Evolutionary conservation across 2,888 invertebrate species (phyloP), one percentile per base, ranked within the genome.

Genomic region (Odontothrips loti): DNA sequence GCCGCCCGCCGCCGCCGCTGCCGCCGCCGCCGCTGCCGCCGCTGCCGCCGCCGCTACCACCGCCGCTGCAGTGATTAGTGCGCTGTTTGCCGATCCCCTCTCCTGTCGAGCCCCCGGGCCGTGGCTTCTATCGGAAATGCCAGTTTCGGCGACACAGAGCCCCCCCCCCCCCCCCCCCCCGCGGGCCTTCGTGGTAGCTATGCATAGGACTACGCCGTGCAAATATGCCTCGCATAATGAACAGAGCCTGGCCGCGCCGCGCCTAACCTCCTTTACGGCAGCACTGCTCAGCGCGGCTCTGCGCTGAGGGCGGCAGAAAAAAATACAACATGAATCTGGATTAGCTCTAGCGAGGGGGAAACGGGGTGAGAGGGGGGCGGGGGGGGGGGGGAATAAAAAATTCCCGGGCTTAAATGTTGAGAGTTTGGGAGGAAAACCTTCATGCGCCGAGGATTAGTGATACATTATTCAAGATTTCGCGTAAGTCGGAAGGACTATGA

Each of bases 391-490:
- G 34, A 43, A 43, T 4, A 58, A 58, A 58, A 58, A 58, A 15
- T 58, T 58, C 58, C 34, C 34, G n/a, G n/a, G 58, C 58, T n/a
- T 58, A 68, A 68, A 68, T 11, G 68, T 23, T 11, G 68, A 68
- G 68, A 68, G 68, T 68, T 68, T 68, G 68, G 68, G 68, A 23
- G 68, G 27, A 23, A 51, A 68, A n/a, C 68, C 68, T 23, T 68
- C 23, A 23, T 23, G 34, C 6, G 68, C 68, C 23, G 6, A n/a
- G 68, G 68, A 68, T 68, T 68, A 68, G 68, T 68, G 68, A 68
- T 68, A 68, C 68, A 68, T 68, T 68, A 68, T 68, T 68, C 68
- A 68, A 68, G 68, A 68, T 68, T 68, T 23, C 23, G 23, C 68
- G 68, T 68, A 68, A 68, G 68, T 68, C 68, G 68, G 68, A 11